A percentile compares a stretch with the other conserved stretches of the same genome.
phyloP scores from a whole-genome alignment of 1,140 invertebrate genomes.

The Patella vulgata region DNA sequence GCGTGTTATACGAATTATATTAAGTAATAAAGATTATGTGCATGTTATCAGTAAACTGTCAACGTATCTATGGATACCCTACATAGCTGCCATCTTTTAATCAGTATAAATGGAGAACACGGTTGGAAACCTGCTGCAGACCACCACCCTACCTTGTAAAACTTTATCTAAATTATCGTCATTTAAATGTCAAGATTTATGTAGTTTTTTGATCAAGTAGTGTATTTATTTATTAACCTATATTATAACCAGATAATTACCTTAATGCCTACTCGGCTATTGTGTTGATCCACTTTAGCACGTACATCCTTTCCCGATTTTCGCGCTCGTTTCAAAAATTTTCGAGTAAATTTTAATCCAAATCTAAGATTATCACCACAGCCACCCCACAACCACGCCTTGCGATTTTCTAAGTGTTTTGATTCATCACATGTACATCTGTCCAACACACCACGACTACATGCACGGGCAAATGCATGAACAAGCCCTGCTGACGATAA shows the following conservation, averaged over 20 bases:
- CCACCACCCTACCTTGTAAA: no score
- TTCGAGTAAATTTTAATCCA: slow-evolving; percentile 72
- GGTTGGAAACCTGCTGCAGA: no score
- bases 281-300: slow-evolving; percentile 74
- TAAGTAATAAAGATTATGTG: no score
- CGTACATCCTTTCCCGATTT: slow-evolving; percentile 54
- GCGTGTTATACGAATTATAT: no score
- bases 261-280: slow-evolving; percentile 74
- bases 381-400: slow-evolving; percentile 75
- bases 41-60: no score
- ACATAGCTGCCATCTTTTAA: no score
- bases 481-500: slow-evolving; percentile 76
- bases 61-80: no score
- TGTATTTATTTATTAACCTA: no score
- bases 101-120: no score
- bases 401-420: slow-evolving; percentile 53
- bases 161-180: no score
- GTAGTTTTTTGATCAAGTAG: no score
- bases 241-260: slow-evolving; percentile 57
- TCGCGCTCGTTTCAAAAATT: slow-evolving; percentile 71
- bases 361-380: slow-evolving; percentile 76
- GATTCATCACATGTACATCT: slow-evolving; percentile 74
- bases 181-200: no score
- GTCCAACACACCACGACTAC: slow-evolving; percentile 74
- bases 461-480: slow-evolving; percentile 75